A percentile compares a stretch with the other conserved stretches of the same genome.
Evolutionary conservation across 2,113 vertebrate species (phyloP).

Genomic region (Castor canadensis): DNA sequence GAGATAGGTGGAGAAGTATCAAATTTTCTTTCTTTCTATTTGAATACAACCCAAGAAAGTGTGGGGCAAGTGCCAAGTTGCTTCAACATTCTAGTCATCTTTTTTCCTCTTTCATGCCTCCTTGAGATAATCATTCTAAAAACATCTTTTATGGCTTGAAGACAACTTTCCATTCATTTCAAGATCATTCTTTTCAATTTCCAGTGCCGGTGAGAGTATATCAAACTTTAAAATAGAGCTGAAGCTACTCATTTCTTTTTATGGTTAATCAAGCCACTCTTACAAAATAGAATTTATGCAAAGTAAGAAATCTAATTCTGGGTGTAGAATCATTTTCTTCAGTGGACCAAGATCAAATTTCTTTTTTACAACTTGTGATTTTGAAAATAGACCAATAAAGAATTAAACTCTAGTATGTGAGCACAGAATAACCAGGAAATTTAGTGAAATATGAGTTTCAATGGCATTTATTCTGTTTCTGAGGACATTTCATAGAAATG

Average conservation of each 20-base stretch:
- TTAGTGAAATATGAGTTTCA: constrained; percentile 33
- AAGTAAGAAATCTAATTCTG: constrained; percentile 70
- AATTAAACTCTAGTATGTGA: constrained; percentile 50
- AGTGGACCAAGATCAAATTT: constrained; percentile 62
- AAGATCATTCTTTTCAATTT: constrained; percentile 85
- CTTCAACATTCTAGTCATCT: background rate
- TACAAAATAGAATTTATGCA: constrained; percentile 79
- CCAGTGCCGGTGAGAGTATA: constrained; percentile 69
- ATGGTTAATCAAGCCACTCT: constrained; percentile 81
- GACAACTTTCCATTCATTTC: constrained; percentile 75
- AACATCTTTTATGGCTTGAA: constrained; percentile 67
- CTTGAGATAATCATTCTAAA: constrained; percentile 69
- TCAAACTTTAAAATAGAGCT: constrained; percentile 78
- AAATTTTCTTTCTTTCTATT: background rate
- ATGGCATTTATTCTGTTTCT: constrained; percentile 17
- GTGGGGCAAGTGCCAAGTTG: background rate
- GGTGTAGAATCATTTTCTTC: constrained; percentile 70
- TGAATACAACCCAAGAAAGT: background rate
- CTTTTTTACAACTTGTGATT: constrained; percentile 64
- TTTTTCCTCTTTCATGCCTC: background rate
- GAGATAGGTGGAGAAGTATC: background rate
- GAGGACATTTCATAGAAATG: background rate
- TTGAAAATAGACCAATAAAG: constrained; percentile 54
- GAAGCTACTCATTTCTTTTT: constrained; percentile 79
- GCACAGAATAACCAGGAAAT: constrained; percentile 56